Evolutionary conservation across 2,888 invertebrate genomes (phyloP), one percentile per base, ranked within the genome.

Genomic region (Bellardia bayeri): DNA sequence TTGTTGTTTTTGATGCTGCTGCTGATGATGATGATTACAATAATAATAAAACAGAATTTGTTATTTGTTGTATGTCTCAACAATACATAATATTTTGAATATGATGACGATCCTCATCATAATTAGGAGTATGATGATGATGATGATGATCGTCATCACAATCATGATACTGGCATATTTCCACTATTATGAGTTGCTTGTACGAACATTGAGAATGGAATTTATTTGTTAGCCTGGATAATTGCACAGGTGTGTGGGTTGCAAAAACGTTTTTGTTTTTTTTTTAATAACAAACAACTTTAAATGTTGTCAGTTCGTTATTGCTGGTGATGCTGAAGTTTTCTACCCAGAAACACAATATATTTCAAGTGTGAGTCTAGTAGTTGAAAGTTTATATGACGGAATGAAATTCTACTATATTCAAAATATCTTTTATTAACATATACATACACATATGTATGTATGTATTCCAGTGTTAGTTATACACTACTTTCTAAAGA

Each of bases 211-310:
- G n/a, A 9, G 56, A 78, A n/a, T 79, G 74, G 63, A 68, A 75
- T 83, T 66, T 42, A 80, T 69, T 80, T 66, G 54, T 58, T 61
- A 40, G 79, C 13, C 66, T 42, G 42, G 33, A 69, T 85, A 87
- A 87, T 87, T 87, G 79, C 82, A 82, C 82, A 85, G 85, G 79
- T 87, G 85, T 87, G 87, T 87, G 87, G 87, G 87, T 85, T 87
- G 87, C 11, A 64, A 64, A 74, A 82, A 45, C 58, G 23, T 23
- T 23, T 23, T 23, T n/a, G n/a, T 23, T 23, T 1, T 82, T 64
- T 75, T 80, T 75, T 79, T 79, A 79, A 75, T 56, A 87, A 42
- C 42, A 64, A 58, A 11, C 13, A 85, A 78, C 74, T 68, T 74
- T 66, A 69, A 79, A 71, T 74, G 51, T 75, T 85, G 87, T 75